Base-by-base conservation (phyloP, 2,888 invertebrate species). In the Linnaemya vulpina region DNA sequence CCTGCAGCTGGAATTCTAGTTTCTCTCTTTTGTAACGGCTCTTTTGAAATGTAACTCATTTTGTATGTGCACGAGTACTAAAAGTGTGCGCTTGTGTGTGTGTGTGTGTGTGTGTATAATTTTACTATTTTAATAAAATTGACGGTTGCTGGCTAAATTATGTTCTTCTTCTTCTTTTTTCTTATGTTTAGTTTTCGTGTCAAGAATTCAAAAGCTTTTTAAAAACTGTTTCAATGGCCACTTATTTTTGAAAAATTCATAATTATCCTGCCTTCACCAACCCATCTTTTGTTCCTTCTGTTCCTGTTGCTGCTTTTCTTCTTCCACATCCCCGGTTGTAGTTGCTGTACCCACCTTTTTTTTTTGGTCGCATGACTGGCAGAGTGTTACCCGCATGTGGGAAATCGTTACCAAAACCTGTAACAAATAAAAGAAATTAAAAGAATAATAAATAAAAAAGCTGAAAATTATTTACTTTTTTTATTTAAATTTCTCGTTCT, bases 201-300 rank as follows among this genome's bases (percentile, higher is more conserved):
- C 82, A 85, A 78, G 82, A 78, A 68, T 71, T 79, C 75, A 78
- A 81, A 76, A 77, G 67, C 58, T 78, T 77, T n/a, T 81, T 58
- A 58, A 38, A 85, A 78, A 77, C 75, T 71, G 58, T 83, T 85
- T 82, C 74, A 82, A 78, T 79, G 75, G 65, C 82, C 82, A 85
- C 84, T 84, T 84, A 51, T 77, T 81, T 84, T 35, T 17, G n/a
- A 73, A 76, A 71, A 55, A 77, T 68, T 77, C 68, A 74, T 85
- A 82, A 82, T 82, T 82, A 79, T 79, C 71, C 74, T 85, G 58
- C 51, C 46, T 70, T 13, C 22, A 25, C 17, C 11, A 63, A 71
- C 13, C 53, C n/a, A 5, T 30, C 30, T 30, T 30, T 30, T 30
- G 30, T 30, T 30, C 30, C 5, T 30, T 30, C 30, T 30, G n/a